A percentile compares a stretch with the other conserved stretches of the same genome.
These are phyloP conservation scores for Drosophila stalkeri DNA, from an alignment of 2,888 invertebrate genomes.

Conservation along the genomic window DNA sequence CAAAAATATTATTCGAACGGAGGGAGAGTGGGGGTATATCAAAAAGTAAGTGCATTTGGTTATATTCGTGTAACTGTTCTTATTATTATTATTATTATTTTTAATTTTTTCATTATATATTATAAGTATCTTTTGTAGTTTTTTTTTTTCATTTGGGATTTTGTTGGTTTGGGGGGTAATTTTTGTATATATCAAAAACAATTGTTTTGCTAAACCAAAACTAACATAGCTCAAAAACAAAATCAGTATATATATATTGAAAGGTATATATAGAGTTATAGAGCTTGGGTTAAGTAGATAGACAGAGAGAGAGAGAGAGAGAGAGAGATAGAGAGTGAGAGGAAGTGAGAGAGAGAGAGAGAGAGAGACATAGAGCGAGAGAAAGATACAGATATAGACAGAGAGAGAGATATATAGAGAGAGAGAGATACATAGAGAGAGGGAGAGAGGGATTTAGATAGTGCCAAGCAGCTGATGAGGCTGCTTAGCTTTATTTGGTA, in stretches of 20 bases:
- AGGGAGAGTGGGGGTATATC: conserved; percentile 60
- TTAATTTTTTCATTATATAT: conserved; percentile 2
- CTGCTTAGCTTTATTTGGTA: conserved; percentile 32
- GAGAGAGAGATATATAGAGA: conserved; percentile 57
- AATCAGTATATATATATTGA: conserved; percentile 71
- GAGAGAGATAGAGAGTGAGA: conserved; percentile 42
- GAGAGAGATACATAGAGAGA: conserved; percentile 28
- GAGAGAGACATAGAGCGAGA: conserved; percentile 26
- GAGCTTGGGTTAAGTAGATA: conserved; percentile 57
- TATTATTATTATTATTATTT: background rate
- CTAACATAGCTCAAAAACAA: conserved; percentile 77
- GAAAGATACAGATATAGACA: conserved; percentile 39
- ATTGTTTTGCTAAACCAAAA: conserved; percentile 73
- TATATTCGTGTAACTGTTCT: conserved; percentile 46
- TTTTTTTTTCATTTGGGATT: conserved; percentile 24
- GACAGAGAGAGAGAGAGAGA: conserved; percentile 31
- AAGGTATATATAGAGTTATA: conserved; percentile 58
- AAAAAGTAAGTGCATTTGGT: conserved; percentile 75
- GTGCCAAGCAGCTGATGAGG: conserved; percentile 36
- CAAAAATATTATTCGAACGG: conserved; percentile 80
- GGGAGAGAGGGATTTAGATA: background rate
- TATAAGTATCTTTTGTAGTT: conserved; percentile 26
- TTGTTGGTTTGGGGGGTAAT: conserved; percentile 26
- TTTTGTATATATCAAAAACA: conserved; percentile 54
- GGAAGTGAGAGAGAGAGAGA: conserved; percentile 49